Evolutionary conservation across 2,797 vertebrate genomes (phyloP), one percentile per base, ranked within the genome.

Genomic region (Hydrolagus colliei): DNA sequence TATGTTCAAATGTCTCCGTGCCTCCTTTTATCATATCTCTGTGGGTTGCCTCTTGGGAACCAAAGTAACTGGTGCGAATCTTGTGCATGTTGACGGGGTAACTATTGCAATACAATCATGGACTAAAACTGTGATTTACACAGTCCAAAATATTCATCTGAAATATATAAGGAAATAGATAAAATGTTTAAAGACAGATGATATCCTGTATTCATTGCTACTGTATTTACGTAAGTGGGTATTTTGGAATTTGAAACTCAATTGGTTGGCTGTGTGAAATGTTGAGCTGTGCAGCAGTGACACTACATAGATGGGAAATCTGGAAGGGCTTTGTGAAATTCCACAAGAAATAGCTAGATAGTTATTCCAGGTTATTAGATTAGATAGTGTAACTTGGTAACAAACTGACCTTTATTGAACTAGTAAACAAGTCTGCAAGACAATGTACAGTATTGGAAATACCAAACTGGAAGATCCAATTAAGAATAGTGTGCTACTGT

Each of bases 271-370:
- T 59, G 61, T 86, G 86, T 76, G 67, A 80, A 35, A 73, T 52
- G 61, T 86, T 74, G 16, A 72, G 73, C 11, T 67, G 20, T 59
- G 27, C 52, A 75, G 62, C 79, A 67, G 22, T 16, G 65, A 84
- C 63, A 71, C 65, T 12, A n/a, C 14, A 13, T 22, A 22, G 75
- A 0, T 88, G 87, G 90, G 87, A 88, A 79, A 87, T 85, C 89
- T 88, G 79, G 87, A 87, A 87, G 27, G 35, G 61, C 1, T 1
- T 11, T 91, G 90, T 78, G 87, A 90, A 89, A 91, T 91, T 90
- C 79, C 88, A 86, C 41, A 13, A 4, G 16, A 13, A 6, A 71
- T 35, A 35, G 65, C 65, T 20, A 71, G 65, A 10, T 18, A n/a
- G 65, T 20, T 35, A 84, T 12, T 77, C n/a, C 75, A 77, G 52